These are phyloP conservation scores for Chaetorhynchus papuensis DNA, from an alignment of 2,113 vertebrate species.

Conservation along the genomic window DNA sequence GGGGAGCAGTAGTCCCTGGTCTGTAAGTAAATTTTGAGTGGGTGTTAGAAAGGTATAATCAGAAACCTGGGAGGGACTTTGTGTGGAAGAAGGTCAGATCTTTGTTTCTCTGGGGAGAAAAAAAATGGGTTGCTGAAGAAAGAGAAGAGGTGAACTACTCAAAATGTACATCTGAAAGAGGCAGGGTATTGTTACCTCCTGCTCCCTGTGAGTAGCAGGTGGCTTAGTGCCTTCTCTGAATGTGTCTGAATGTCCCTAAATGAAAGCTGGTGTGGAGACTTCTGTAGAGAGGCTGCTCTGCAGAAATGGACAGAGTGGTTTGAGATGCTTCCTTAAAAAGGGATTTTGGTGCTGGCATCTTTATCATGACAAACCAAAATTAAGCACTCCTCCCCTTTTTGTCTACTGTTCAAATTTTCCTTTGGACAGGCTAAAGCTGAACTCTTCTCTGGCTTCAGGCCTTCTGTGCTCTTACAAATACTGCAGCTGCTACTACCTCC, in stretches of 20 bases:
- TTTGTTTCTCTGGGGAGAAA: not conserved
- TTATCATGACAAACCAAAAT: not conserved
- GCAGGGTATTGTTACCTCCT: not conserved
- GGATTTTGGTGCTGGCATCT: not conserved
- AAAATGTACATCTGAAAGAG: not conserved
- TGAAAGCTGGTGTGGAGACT: not conserved
- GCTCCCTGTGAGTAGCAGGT: not conserved
- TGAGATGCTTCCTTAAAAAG: rapidly evolving
- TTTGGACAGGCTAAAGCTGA: not conserved
- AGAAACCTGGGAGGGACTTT: not conserved
- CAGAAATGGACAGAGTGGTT: not conserved
- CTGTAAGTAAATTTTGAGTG: not conserved
- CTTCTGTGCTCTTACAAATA: not conserved
- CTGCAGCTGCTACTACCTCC: not conserved
- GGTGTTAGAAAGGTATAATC: not conserved
- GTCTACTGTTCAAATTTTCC: not conserved
- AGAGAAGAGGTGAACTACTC: not conserved
- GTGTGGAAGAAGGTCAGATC: not conserved
- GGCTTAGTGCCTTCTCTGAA: not conserved
- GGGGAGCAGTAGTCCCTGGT: not conserved
- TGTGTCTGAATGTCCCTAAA: not conserved
- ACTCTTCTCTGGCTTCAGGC: not conserved
- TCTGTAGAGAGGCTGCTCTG: not conserved
- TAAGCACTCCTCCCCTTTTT: not conserved
- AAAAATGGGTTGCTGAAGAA: not conserved